Percentiles rank a stretch among this genome's conserved stretches.
These are phyloP conservation scores for Labeo calbasu DNA, from an alignment of 2,797 vertebrate species.

Conservation along the genomic window DNA sequence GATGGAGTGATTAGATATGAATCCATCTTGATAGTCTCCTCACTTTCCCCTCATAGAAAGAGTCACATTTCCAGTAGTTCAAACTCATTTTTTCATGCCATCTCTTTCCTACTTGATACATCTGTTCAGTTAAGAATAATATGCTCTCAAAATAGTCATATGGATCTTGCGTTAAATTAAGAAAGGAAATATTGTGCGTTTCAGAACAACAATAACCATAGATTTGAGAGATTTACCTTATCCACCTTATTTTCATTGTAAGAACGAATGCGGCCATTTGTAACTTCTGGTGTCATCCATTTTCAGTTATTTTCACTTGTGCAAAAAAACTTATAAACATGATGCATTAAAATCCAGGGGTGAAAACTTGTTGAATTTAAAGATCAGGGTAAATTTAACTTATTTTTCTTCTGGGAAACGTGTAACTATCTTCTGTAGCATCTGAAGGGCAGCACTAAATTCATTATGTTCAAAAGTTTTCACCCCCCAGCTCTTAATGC, in stretches of 20 bases:
- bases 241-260: neutral
- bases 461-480: no score
- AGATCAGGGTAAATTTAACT: no score
- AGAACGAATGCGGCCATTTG: neutral
- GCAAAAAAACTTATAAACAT: neutral
- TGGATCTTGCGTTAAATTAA: neutral
- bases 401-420: no score
- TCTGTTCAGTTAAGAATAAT: constrained; percentile 42
- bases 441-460: no score
- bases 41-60: constrained; percentile 36
- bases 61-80: constrained; percentile 46
- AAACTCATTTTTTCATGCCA: constrained; percentile 39
- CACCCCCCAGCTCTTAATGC: no score
- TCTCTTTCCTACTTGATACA: constrained; percentile 32
- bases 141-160: constrained; percentile 21
- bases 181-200: neutral
- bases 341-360: no score
- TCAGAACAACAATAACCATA: neutral
- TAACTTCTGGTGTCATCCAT: neutral
- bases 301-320: neutral
- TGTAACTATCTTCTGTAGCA: no score
- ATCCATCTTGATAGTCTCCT: constrained; percentile 49
- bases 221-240: neutral
- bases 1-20: constrained; percentile 59
- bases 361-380: no score